Evolutionary conservation across 35 echinoderm and acorn worm species (phyloP).

Genomic region (Chiridota heheva): DNA sequence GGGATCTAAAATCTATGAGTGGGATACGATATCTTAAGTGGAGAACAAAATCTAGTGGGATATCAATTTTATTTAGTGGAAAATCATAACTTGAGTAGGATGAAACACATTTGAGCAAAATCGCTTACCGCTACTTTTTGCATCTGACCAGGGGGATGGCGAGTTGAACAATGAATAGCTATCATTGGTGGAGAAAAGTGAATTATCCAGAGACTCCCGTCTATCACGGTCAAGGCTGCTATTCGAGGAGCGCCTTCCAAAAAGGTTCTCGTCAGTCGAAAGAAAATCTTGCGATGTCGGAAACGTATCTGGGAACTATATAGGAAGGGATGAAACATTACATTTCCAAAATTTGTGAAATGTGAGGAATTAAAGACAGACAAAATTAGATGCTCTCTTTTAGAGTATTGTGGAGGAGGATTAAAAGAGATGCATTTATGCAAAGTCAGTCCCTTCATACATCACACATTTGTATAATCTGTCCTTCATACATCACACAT

Average conservation of each 20-base stretch:
- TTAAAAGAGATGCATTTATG: too few species aligned
- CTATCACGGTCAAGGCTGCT: background rate
- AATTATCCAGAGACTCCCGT: constrained; percentile 14
- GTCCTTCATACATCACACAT: too few species aligned
- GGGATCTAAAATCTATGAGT: too few species aligned
- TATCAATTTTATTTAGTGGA: background rate
- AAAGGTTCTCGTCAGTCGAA: constrained; percentile 1
- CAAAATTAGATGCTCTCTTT: background rate
- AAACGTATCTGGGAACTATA: constrained; percentile 15
- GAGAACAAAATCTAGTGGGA: background rate
- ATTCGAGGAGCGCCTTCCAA: background rate
- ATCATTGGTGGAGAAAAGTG: constrained; percentile 34
- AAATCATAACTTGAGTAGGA: background rate
- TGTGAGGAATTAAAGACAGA: background rate
- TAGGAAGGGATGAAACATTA: background rate
- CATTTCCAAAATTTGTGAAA: background rate
- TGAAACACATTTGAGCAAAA: background rate
- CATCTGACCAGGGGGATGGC: constrained; percentile 75
- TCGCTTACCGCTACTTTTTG: constrained; percentile 52
- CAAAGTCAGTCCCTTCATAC: too few species aligned
- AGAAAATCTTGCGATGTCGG: constrained; percentile 30
- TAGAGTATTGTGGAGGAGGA: background rate
- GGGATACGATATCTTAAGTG: background rate
- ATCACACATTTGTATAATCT: too few species aligned
- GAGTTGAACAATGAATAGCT: constrained; percentile 85